phyloP scores from a whole-genome alignment of 2,888 invertebrate species.

The Athripsodes cinereus region DNA sequence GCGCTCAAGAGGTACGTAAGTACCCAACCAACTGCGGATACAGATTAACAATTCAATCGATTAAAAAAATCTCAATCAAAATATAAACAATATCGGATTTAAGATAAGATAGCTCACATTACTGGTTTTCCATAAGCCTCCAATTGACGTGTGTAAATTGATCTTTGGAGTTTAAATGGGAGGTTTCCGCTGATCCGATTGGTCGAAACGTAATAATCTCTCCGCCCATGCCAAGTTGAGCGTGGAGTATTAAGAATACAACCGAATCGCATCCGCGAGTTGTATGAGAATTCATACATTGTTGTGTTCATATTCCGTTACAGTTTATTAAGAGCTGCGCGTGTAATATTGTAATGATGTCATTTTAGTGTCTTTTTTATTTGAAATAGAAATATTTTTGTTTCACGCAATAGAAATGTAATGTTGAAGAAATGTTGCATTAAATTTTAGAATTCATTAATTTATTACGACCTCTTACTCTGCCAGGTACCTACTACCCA shows the following conservation, averaged over 20 bases:
- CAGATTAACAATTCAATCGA: not conserved
- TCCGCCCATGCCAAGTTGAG: conserved; percentile 18
- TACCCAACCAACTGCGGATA: too few relatives aligned
- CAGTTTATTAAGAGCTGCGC: not conserved
- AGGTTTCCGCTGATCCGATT: conserved; percentile 10
- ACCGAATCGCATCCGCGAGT: not conserved
- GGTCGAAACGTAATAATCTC: conserved; percentile 5
- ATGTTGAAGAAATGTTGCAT: too few relatives aligned
- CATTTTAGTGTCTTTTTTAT: not conserved
- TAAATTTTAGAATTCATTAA: too few relatives aligned
- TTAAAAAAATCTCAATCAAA: conserved; percentile 1
- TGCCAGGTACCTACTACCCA: too few relatives aligned
- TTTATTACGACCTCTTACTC: too few relatives aligned
- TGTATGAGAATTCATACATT: too few relatives aligned
- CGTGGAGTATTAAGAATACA: not conserved
- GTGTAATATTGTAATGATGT: conserved; percentile 8
- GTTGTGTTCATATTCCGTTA: too few relatives aligned
- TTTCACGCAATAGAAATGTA: too few relatives aligned
- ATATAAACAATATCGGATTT: conserved; percentile 7
- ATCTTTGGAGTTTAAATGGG: conserved; percentile 21
- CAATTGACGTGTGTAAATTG: conserved; percentile 10
- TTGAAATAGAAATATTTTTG: too few relatives aligned
- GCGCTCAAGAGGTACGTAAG: not conserved
- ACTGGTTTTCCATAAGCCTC: conserved; percentile 11
- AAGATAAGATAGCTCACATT: conserved; percentile 1